These are phyloP conservation scores for Numenius phaeopus DNA, from an alignment of 2,797 vertebrate species.

Conservation along the genomic window DNA sequence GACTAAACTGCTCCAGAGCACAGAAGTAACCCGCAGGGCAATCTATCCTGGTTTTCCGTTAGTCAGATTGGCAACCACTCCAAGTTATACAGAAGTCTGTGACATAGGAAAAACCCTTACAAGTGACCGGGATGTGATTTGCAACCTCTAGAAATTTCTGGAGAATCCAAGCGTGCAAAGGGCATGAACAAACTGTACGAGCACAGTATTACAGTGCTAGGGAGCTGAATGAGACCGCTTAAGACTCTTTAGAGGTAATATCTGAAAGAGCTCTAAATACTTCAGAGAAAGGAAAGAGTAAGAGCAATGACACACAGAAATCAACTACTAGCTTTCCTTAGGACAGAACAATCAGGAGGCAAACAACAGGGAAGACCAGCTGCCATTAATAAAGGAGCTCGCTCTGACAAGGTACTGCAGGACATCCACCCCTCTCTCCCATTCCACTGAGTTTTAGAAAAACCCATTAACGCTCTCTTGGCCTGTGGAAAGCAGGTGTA, in stretches of 20 bases:
- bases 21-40: rapidly evolving
- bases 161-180: neutral
- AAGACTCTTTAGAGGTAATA: neutral
- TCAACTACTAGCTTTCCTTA: neutral
- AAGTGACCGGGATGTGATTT: neutral
- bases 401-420: neutral
- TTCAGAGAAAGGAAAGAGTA: neutral
- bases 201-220: neutral
- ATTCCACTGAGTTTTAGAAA: neutral
- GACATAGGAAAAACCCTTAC: neutral
- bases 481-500: neutral
- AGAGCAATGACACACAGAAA: neutral
- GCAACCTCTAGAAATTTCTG: neutral
- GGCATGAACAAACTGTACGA: neutral
- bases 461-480: neutral
- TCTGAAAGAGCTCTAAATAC: neutral
- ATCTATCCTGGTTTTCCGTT: neutral
- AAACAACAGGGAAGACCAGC: neutral
- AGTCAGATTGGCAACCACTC: neutral
- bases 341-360: neutral
- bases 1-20: neutral
- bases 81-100: neutral
- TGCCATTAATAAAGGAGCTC: neutral
- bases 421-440: neutral
- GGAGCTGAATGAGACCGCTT: neutral